A percentile compares a stretch with the other conserved stretches of the same genome.
These are phyloP conservation scores for Sarcophaga caerulescens DNA, from an alignment of 2,888 invertebrate species.

Conservation along the genomic window DNA sequence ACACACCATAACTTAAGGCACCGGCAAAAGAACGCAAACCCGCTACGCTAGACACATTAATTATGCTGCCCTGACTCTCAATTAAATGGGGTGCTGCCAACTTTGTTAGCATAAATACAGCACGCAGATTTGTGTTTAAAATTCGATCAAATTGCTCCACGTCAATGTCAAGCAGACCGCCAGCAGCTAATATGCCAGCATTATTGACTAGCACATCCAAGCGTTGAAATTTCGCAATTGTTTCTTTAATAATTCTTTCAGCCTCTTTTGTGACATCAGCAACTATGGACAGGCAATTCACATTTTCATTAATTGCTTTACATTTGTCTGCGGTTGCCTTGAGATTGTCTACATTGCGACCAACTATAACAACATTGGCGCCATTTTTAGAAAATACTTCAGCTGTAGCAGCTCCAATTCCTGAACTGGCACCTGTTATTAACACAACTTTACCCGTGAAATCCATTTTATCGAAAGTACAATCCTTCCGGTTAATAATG, in stretches of 20 bases:
- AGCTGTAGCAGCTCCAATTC: constrained; percentile 88
- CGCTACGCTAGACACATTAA: constrained; percentile 96
- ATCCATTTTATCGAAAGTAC: constrained; percentile 75
- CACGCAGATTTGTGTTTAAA: constrained; percentile 92
- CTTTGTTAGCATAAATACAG: constrained; percentile 89
- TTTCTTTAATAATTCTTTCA: constrained; percentile 85
- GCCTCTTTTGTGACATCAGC: constrained; percentile 86
- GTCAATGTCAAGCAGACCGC: constrained; percentile 89
- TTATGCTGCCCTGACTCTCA: constrained; percentile 89
- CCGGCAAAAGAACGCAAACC: constrained; percentile 93
- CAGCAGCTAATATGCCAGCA: constrained; percentile 90
- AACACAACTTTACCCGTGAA: constrained; percentile 82
- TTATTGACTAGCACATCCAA: constrained; percentile 92
- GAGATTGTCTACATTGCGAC: constrained; percentile 87
- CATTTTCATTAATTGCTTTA: constrained; percentile 75
- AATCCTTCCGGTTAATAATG: too few species aligned
- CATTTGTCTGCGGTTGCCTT: constrained; percentile 84
- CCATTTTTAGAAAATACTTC: constrained; percentile 85
- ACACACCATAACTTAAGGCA: constrained; percentile 94
- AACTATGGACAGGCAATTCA: constrained; percentile 83
- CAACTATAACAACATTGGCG: constrained; percentile 85
- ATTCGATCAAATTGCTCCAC: constrained; percentile 91
- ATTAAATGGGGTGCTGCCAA: constrained; percentile 91
- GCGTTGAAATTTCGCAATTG: constrained; percentile 85
- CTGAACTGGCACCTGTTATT: constrained; percentile 88